Evolutionary conservation across 2,113 vertebrate species (phyloP), one percentile per base, ranked within the genome.

Genomic region (Plectropomus leopardus): DNA sequence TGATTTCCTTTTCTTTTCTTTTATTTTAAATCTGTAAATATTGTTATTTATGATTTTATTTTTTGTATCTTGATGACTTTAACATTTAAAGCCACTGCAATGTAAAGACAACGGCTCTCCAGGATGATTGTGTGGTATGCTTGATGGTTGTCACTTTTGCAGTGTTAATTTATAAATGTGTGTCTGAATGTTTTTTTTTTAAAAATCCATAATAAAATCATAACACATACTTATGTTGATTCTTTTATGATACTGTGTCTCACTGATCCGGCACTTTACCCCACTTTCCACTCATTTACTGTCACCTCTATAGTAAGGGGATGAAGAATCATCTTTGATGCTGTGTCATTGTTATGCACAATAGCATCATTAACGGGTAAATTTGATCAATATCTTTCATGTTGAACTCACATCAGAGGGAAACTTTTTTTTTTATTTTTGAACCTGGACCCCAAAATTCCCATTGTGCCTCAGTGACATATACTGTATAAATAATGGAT

Each of bases 41-140:
- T 58, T 54, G 72, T 19, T 86, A 92, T 91, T 90, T 92, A 87
- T 88, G 67, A 78, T 86, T 91, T 89, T 67, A 84, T 78, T 83
- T 57, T 24, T 61, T 61, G 9, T 47, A 74, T 45, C 68, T 69
- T 42, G n/a, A 74, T 66, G 42, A 83, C 40, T 68, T 67, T 17
- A 60, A 47, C 23, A 64, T 40, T 57, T 70, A 21, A 84, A 79
- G 65, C 74, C 80, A 63, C 55, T 67, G 59, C 86, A 83, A 76
- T 86, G 80, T 86, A 77, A 58, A 67, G 53, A 60, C 47, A 30
- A 34, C 13, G 13, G 50, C 77, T 77, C 53, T 57, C 47, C 28
- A 15, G 75, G 48, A 72, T 86, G 85, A 84, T 61, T 80, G 85
- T 47, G 74, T 71, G 50, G 50, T 55, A 65, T 78, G 80, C 23